Evolutionary conservation across 2,797 vertebrate genomes (phyloP).

Genomic region (Cryptoblepharus egeriae): DNA sequence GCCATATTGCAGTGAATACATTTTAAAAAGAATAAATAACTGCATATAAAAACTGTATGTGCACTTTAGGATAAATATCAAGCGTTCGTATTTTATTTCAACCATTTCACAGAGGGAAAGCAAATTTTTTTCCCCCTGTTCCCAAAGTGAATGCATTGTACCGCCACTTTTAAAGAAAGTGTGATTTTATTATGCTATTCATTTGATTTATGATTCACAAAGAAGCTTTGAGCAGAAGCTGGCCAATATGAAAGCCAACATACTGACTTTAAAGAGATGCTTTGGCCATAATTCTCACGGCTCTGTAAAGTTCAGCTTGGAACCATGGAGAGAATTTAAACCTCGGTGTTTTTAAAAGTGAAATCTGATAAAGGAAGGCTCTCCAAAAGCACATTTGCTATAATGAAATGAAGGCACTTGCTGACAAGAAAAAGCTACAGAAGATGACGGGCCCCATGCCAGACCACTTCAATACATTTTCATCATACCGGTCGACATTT

Average conservation of each 20-base stretch:
- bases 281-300: slow-evolving; percentile 58
- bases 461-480: slow-evolving; percentile 20
- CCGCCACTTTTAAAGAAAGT: slow-evolving; percentile 48
- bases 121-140: slow-evolving; percentile 31
- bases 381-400: slow-evolving; percentile 46
- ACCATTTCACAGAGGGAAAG: slow-evolving; percentile 33
- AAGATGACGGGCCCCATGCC: not conserved
- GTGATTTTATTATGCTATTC: slow-evolving; percentile 57
- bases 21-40: slow-evolving; percentile 34
- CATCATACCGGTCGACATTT: slow-evolving; percentile 6
- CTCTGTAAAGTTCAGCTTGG: slow-evolving; percentile 43
- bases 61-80: slow-evolving; percentile 47
- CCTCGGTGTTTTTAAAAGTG: slow-evolving; percentile 53
- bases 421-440: slow-evolving; percentile 20
- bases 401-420: slow-evolving; percentile 36
- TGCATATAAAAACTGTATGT: slow-evolving; percentile 22
- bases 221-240: slow-evolving; percentile 63
- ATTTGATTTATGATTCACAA: slow-evolving; percentile 71
- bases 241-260: slow-evolving; percentile 49
- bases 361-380: slow-evolving; percentile 56
- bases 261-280: slow-evolving; percentile 60
- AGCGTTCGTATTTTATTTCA: slow-evolving; percentile 54
- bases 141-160: slow-evolving; percentile 15
- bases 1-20: slow-evolving; percentile 3
- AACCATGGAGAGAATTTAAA: slow-evolving; percentile 52